A percentile compares a stretch with the other conserved stretches of the same genome.
These are phyloP conservation scores for Psittacula cyanocephala DNA, from an alignment of 2,113 vertebrate genomes.

Conservation along the genomic window DNA sequence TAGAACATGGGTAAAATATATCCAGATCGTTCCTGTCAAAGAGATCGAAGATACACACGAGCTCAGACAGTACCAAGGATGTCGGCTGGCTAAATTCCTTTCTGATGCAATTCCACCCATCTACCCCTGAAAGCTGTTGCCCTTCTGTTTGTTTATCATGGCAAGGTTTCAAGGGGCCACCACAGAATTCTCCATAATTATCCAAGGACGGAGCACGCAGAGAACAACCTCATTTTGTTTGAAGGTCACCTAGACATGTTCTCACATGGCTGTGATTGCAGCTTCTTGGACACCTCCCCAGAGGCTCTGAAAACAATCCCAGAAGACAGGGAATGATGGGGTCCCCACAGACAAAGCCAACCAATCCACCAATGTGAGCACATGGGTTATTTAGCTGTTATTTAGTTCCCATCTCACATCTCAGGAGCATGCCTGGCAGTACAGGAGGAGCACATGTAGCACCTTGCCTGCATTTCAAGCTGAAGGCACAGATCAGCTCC, in stretches of 20 bases:
- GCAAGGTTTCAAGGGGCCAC: background rate
- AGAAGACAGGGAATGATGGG: background rate
- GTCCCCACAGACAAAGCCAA: background rate
- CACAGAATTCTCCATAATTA: background rate
- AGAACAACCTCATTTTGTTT: background rate
- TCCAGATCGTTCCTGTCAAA: background rate
- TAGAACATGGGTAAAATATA: background rate
- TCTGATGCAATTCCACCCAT: background rate
- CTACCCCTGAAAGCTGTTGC: background rate
- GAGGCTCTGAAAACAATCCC: background rate
- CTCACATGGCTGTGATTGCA: background rate
- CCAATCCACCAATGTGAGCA: background rate
- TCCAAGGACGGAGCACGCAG: background rate
- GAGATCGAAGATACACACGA: rapidly evolving
- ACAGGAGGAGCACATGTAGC: background rate
- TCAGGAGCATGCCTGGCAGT: background rate
- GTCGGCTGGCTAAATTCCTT: background rate
- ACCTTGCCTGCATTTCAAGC: background rate
- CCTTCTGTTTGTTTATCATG: background rate
- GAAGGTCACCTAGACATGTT: background rate
- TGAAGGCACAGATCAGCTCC: background rate
- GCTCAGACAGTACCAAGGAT: background rate
- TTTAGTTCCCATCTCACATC: rapidly evolving
- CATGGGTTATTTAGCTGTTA: background rate
- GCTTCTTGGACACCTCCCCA: background rate